A percentile compares a stretch with the other conserved stretches of the same genome.
phyloP scores from a whole-genome alignment of 2,888 invertebrate species.

The Agriopis aurantiaria region DNA sequence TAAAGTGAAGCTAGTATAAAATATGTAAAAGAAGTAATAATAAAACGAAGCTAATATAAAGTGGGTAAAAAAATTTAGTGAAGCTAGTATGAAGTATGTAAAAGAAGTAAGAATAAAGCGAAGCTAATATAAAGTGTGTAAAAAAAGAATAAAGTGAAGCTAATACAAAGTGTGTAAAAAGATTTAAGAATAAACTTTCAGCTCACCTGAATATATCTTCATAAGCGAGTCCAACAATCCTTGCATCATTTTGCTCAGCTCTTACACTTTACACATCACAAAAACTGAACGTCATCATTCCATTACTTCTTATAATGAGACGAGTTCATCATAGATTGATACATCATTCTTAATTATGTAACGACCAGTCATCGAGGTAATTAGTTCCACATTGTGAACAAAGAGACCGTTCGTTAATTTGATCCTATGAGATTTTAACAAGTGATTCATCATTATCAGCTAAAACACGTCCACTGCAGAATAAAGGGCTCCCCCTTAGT shows the following conservation, averaged over 20 bases:
- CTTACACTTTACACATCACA: constrained; percentile 57
- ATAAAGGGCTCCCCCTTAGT: no score
- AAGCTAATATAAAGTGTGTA: no score
- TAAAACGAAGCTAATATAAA: background rate
- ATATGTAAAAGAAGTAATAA: no score
- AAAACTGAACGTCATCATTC: constrained; percentile 58
- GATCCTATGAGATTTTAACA: constrained; percentile 42
- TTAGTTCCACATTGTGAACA: constrained; percentile 57
- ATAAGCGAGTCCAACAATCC: constrained; percentile 80
- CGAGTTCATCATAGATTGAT: constrained; percentile 59
- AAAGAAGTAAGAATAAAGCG: no score
- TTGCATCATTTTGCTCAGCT: constrained; percentile 79
- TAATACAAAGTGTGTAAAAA: background rate
- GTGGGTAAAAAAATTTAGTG: background rate
- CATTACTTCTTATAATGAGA: constrained; percentile 69
- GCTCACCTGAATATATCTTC: constrained; percentile 81
- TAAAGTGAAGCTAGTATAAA: background rate
- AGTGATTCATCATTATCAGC: constrained; percentile 34
- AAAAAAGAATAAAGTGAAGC: background rate
- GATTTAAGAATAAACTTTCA: background rate
- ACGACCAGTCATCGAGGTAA: constrained; percentile 54
- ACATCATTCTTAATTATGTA: constrained; percentile 53
- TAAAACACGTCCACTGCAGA: no score
- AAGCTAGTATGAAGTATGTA: no score
- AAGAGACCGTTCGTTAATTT: constrained; percentile 49